Evolutionary conservation across 1,140 invertebrate species (phyloP), one percentile per base, ranked within the genome.

Genomic region (Portunus trituberculatus): DNA sequence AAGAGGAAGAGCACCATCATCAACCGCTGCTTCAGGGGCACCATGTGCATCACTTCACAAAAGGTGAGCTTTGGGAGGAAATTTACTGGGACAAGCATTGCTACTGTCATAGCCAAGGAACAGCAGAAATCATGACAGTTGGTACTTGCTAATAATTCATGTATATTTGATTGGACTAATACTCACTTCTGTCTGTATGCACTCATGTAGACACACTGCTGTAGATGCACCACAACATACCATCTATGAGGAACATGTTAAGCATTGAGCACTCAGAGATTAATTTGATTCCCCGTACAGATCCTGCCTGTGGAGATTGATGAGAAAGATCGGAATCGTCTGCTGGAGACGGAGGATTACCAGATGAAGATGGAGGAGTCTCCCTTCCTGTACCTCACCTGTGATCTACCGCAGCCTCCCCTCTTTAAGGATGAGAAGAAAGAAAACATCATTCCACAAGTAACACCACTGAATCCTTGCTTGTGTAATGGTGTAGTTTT

Each of bases 381-480:
- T 25, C 99, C 98, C 48, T 99, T 99, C 97, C 97, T 99, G 31
- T 99, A 99, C 97, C 97, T 99, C 91, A 99, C 99, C 8, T 99
- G 99, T 97, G 99, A 99, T 97, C 97, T 99, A 88, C 99, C 99
- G 2, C 98, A 99, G 0, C 99, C 99, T 4, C 99, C 99, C 16
- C 97, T 99, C 12, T 99, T 99, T 96, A 99, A 99, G 96, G 99
- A 99, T 97, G 99, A 99, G 97, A 98, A 99, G 96, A 98, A 98
- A 94, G 89, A 86, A 91, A 86, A 92, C n/a, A 88, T 87, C 45
- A 92, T 94, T 28, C 87, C 87, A 96, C 67, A 59, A 59, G 46
- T 92, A 84, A 89, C 76, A 82, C 1, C 28, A 82, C 28, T 82
- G 76, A 20, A 28, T 82, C 76, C 20, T 82, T 28, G 76, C 20